Base-by-base conservation (phyloP, 1,140 invertebrate genomes). In the Antheraea mylitta region DNA sequence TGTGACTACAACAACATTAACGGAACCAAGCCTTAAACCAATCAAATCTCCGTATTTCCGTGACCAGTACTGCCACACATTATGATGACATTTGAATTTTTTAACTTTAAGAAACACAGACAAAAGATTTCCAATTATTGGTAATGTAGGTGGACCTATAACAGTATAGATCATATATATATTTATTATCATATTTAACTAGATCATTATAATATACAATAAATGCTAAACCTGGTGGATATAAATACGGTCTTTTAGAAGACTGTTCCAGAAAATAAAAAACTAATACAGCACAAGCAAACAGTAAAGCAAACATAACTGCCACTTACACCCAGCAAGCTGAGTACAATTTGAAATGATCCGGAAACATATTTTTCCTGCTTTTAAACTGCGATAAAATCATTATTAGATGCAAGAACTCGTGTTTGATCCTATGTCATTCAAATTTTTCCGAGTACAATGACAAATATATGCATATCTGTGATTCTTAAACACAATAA, bases 21-120 rank as follows among this genome's bases (percentile, higher is more conserved):
- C 88, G 10, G 84, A 85, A 0, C 96, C 96, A 76, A 94, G 62
- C 82, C 91, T 64, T 77, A 92, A 73, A 22, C 93, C 38, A 94
- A 96, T 69, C 94, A 96, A 10, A 94, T 96, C 63, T 94, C 95
- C 64, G 96, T 99, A 92, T 7, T 76, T 71, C 30, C 76, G 72
- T 0, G 82, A 77, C 86, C 87, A 86, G 3, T 79, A 66, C 66
- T 86, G 74, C 87, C 90, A 92, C 42, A 92, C 66, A 19, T 19
- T 69, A 62, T 90, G 85, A 62, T 88, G 81, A 53, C 80, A 83
- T 69, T 87, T 87, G 13, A 77, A 60, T 58, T 78, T 82, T 67
- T 70, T 86, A 18, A 86, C 68, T 18, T 80, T 74, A 19, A 82
- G 69, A 77, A 81, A 83, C 16, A 89, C 81, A 7, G 80, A 79